Conservation (phyloP, 2,888 invertebrate species). For the Julus scandinavius region DNA sequence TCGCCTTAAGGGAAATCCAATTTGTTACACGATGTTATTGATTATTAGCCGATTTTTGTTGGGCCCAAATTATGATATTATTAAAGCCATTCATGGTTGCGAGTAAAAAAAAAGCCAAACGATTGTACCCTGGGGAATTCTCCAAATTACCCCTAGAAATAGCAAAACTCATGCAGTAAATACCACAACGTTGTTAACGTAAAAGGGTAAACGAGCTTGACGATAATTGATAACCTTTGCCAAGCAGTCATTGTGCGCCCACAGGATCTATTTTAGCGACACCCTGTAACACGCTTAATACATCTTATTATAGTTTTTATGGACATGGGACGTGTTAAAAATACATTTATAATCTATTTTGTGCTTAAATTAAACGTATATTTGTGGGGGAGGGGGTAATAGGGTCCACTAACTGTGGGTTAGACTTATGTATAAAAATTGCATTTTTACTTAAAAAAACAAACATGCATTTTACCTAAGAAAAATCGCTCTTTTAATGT, state of each 20-base stretch:
- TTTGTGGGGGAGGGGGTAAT: no score
- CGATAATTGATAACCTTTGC: background rate
- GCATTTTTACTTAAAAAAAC: no score
- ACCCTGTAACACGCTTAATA: background rate
- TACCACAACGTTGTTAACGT: constrained; percentile 7
- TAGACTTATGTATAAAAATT: no score
- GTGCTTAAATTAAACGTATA: no score
- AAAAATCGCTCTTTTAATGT: no score
- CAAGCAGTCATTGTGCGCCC: background rate
- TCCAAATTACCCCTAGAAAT: constrained; percentile 22
- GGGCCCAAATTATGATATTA: constrained; percentile 25
- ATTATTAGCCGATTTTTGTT: constrained; percentile 33
- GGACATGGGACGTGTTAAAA: no score
- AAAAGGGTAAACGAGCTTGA: constrained; percentile 33
- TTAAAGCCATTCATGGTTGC: background rate
- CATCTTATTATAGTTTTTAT: no score
- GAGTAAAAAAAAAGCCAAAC: background rate
- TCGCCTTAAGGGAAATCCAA: background rate
- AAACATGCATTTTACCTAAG: no score
- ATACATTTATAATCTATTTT: no score
- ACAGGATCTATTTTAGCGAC: background rate
- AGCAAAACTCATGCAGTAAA: background rate
- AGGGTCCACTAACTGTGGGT: no score
- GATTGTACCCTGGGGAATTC: constrained; percentile 2
- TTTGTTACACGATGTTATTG: constrained; percentile 26